A percentile compares a stretch with the other conserved stretches of the same genome.
phyloP scores from a whole-genome alignment of 2,888 invertebrate genomes.

The Neria commutata region DNA sequence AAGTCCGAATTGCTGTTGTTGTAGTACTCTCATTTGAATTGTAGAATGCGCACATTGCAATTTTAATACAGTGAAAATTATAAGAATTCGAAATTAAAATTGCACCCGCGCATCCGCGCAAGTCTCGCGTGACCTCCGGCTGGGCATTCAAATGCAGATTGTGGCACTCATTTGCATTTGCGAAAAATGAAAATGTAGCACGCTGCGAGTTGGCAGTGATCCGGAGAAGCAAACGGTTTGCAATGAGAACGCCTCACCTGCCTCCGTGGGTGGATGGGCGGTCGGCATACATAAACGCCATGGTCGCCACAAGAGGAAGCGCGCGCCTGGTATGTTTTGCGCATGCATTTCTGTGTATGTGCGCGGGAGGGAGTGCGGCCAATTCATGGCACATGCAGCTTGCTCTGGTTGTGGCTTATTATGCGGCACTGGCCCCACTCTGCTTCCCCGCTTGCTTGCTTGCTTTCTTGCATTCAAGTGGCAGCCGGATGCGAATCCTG shows the following conservation, averaged over 20 bases:
- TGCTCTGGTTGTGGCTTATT: neutral
- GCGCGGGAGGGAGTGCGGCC: neutral
- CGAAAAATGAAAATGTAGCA: conserved; percentile 7
- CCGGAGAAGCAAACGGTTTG: neutral
- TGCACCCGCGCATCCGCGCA: neutral
- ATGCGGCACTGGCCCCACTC: neutral
- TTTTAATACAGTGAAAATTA: neutral
- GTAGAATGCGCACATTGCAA: too few species aligned
- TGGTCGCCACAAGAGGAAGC: neutral
- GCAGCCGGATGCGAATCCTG: conserved; percentile 15
- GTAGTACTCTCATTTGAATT: too few species aligned
- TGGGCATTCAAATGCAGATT: conserved; percentile 52
- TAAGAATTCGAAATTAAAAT: neutral
- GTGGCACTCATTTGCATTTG: conserved; percentile 25
- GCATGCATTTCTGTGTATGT: neutral
- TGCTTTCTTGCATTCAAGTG: conserved; percentile 1
- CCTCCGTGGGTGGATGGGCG: neutral
- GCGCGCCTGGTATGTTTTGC: neutral
- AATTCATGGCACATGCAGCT: conserved; percentile 2
- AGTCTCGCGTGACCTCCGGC: neutral
- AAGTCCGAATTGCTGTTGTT: too few species aligned
- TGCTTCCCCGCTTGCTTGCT: too few species aligned
- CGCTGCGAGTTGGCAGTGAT: neutral
- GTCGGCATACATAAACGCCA: neutral
- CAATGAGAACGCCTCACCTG: neutral